A percentile compares a stretch with the other conserved stretches of the same genome.
Conservation (phyloP, 1,140 invertebrate species). For the Tyrophagus putrescentiae region DNA sequence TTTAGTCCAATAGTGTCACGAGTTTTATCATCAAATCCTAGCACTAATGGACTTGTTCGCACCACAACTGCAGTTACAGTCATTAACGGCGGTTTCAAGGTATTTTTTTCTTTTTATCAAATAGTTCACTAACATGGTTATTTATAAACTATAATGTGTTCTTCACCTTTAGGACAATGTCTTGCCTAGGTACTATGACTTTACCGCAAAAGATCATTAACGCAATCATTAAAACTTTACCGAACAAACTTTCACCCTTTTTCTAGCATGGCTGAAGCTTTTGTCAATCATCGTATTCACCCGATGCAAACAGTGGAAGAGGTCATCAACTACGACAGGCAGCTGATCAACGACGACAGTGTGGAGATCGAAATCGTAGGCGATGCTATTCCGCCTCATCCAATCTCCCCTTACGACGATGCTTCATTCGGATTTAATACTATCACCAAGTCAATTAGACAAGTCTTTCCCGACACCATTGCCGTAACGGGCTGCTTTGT, state of each 20-base stretch:
- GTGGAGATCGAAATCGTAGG: slow-evolving; percentile 31
- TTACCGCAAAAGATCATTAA: too few species aligned
- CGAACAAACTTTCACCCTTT: too few species aligned
- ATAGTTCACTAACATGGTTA: background rate
- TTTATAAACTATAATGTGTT: background rate
- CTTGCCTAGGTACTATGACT: too few species aligned
- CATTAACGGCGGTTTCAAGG: slow-evolving; percentile 37
- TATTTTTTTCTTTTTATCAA: background rate
- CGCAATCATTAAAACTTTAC: too few species aligned
- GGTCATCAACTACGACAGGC: slow-evolving; percentile 38
- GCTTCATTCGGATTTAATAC: slow-evolving; percentile 37
- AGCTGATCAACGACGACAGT: slow-evolving; percentile 37
- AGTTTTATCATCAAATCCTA: slow-evolving; percentile 34
- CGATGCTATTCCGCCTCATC: slow-evolving; percentile 32
- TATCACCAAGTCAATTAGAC: slow-evolving; percentile 36
- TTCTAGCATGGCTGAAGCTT: slow-evolving; percentile 39
- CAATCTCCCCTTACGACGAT: slow-evolving; percentile 36
- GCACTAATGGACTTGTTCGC: slow-evolving; percentile 37
- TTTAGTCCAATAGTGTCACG: slow-evolving; percentile 36
- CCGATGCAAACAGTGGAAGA: slow-evolving; percentile 38
- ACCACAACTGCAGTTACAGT: slow-evolving; percentile 43
- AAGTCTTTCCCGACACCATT: slow-evolving; percentile 36
- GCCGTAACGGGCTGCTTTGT: slow-evolving; percentile 40
- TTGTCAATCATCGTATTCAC: slow-evolving; percentile 43
- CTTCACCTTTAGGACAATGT: slow-evolving; percentile 37